phyloP scores from a whole-genome alignment of 2,113 vertebrate genomes.

The Anseranas semipalmata region DNA sequence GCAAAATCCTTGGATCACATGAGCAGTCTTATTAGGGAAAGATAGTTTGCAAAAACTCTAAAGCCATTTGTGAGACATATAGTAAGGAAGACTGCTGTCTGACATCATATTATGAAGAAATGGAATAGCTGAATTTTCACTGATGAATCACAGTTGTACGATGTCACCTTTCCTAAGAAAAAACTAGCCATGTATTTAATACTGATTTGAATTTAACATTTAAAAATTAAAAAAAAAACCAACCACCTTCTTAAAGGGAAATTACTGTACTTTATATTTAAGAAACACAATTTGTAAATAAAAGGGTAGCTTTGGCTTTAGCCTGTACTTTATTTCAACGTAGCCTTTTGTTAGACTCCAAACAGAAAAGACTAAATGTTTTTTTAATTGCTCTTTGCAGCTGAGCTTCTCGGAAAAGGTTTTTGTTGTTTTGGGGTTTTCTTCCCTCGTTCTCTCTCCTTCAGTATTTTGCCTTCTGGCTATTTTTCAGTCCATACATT shows the following conservation, averaged over 20 bases:
- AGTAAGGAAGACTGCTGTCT: background rate
- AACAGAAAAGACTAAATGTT: background rate
- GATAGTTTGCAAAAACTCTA: background rate
- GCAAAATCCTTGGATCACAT: background rate
- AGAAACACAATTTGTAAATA: background rate
- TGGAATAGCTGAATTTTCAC: background rate
- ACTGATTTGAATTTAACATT: background rate
- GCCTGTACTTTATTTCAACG: background rate
- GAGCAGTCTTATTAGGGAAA: background rate
- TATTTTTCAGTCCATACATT: constrained; percentile 45
- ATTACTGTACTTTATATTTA: background rate
- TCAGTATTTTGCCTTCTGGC: constrained; percentile 38
- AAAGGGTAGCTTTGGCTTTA: background rate
- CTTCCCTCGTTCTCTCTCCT: background rate
- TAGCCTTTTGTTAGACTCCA: background rate
- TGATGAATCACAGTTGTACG: background rate
- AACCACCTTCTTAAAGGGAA: background rate
- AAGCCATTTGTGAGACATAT: background rate
- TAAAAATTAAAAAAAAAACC: background rate
- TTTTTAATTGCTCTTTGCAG: background rate
- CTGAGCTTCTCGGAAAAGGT: background rate
- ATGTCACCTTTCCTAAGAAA: background rate
- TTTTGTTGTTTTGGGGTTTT: background rate
- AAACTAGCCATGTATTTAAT: background rate
- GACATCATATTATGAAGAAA: background rate